Evolutionary conservation across 1,140 invertebrate genomes (phyloP).

Genomic region (Cotesia typhae): DNA sequence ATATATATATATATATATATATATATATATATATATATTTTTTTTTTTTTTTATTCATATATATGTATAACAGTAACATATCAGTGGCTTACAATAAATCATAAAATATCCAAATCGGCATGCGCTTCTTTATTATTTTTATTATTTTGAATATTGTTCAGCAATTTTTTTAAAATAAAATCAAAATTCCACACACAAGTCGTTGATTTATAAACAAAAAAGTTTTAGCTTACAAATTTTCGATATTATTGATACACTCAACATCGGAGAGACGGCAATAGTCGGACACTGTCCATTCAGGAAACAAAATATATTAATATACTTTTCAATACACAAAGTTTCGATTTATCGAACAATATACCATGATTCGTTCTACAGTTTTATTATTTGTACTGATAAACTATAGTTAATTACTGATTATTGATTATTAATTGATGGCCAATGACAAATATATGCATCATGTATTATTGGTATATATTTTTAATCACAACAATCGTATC

Average conservation of each 20-base stretch:
- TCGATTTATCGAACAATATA: conserved; percentile 15
- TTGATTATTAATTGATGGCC: too few relatives aligned
- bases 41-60: conserved; percentile 43
- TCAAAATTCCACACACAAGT: too few relatives aligned
- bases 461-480: too few relatives aligned
- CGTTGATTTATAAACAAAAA: too few relatives aligned
- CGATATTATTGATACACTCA: neutral
- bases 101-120: conserved; percentile 31
- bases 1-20: too few relatives aligned
- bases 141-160: too few relatives aligned
- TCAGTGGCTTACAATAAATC: conserved; percentile 64
- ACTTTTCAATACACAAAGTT: neutral
- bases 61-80: conserved; percentile 65
- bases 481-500: neutral
- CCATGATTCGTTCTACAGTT: neutral
- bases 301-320: too few relatives aligned
- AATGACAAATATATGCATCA: too few relatives aligned
- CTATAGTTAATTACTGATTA: neutral
- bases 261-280: conserved; percentile 1
- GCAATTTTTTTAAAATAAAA: too few relatives aligned
- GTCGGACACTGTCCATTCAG: neutral
- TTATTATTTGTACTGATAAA: conserved; percentile 2
- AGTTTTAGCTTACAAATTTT: too few relatives aligned
- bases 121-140: neutral
- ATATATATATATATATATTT: too few relatives aligned